Conservation (phyloP, 2,888 invertebrate species). For the Myathropa florea region DNA sequence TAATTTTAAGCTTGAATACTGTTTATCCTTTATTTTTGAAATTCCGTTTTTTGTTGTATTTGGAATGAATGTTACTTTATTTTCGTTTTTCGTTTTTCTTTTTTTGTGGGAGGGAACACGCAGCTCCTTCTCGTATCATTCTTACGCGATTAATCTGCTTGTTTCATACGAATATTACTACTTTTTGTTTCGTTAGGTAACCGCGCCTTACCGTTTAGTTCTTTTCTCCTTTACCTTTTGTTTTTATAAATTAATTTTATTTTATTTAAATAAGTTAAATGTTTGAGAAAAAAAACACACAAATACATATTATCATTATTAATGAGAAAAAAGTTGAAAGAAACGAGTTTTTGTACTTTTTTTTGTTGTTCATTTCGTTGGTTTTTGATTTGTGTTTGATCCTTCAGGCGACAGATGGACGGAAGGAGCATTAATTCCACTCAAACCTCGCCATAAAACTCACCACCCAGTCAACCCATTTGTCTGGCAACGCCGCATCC, state of each 20-base stretch:
- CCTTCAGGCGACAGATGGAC: too few species aligned
- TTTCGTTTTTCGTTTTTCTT: neutral
- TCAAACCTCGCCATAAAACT: neutral
- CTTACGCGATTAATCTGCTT: conserved; percentile 3
- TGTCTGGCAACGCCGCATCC: neutral
- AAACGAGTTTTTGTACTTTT: conserved; percentile 23
- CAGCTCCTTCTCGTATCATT: neutral
- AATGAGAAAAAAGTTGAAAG: conserved; percentile 67
- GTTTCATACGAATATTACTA: conserved; percentile 14
- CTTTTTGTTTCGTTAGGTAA: conserved; percentile 48
- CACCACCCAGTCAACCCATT: neutral
- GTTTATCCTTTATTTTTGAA: neutral
- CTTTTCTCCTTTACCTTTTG: conserved; percentile 42
- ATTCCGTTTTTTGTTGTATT: neutral
- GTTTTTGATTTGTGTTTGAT: neutral
- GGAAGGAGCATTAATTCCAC: too few species aligned
- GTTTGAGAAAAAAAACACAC: conserved; percentile 62
- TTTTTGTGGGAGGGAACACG: conserved; percentile 26
- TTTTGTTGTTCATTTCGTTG: neutral
- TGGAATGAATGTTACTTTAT: neutral
- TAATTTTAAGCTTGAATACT: conserved; percentile 13
- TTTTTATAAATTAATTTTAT: conserved; percentile 68
- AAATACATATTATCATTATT: conserved; percentile 70
- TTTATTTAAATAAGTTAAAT: conserved; percentile 69
- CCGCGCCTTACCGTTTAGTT: conserved; percentile 38